phyloP scores from a whole-genome alignment of 1,140 invertebrate genomes.

The Euura lappo region DNA sequence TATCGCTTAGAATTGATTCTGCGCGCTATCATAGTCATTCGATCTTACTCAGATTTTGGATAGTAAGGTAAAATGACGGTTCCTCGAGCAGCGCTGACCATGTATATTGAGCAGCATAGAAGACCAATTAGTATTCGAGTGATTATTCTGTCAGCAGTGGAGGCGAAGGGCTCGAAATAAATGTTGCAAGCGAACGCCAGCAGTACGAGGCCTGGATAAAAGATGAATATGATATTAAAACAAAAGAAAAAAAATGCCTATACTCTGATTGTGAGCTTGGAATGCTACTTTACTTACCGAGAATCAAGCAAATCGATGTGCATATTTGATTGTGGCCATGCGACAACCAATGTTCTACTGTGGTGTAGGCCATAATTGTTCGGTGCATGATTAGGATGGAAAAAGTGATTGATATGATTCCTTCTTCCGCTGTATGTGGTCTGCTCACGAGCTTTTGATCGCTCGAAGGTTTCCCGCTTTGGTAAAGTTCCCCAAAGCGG shows the following conservation, averaged over 20 bases:
- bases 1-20: background rate
- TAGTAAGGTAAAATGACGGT: background rate
- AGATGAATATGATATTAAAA: background rate
- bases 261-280: background rate
- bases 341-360: background rate
- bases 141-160: background rate
- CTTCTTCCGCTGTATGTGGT: background rate
- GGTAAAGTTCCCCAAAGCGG: background rate
- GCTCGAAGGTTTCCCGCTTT: background rate
- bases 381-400: slow-evolving; percentile 10
- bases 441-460: background rate
- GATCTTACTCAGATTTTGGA: slow-evolving; percentile 3
- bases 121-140: background rate
- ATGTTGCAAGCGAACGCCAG: background rate
- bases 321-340: background rate
- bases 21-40: background rate
- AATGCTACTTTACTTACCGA: background rate
- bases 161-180: slow-evolving; percentile 9
- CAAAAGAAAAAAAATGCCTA: background rate
- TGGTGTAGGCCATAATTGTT: slow-evolving; percentile 4
- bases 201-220: background rate
- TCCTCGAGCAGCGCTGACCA: background rate
- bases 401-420: background rate
- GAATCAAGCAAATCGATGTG: background rate
- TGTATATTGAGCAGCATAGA: slow-evolving; percentile 6